Conservation (phyloP, 2,888 invertebrate genomes). For the Polydrusus cervinus region DNA sequence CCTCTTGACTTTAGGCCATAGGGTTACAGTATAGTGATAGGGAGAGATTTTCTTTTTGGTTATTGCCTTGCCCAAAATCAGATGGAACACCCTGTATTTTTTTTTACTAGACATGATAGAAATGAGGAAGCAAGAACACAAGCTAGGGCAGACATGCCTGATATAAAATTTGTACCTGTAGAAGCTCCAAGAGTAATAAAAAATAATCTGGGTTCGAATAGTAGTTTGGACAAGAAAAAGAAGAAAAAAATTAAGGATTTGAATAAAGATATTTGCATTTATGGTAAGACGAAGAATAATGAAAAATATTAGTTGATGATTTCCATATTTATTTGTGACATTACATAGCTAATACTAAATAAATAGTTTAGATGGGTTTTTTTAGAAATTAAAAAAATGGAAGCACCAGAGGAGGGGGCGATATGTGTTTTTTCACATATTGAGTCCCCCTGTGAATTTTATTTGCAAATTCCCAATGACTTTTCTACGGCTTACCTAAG, state of each 20-base stretch:
- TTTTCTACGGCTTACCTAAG: slow-evolving; percentile 15
- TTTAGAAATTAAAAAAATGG: slow-evolving; percentile 51
- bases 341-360: no score
- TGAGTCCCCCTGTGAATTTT: slow-evolving; percentile 61
- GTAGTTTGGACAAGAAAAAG: background rate
- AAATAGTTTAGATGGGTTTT: background rate
- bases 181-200: slow-evolving; percentile 41
- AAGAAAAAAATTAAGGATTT: slow-evolving; percentile 43
- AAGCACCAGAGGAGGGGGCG: slow-evolving; percentile 44
- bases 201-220: slow-evolving; percentile 40
- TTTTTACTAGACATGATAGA: slow-evolving; percentile 26
- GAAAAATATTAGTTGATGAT: no score
- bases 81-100: no score
- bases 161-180: slow-evolving; percentile 48
- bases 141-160: slow-evolving; percentile 32
- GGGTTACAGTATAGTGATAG: no score
- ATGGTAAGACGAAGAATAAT: slow-evolving; percentile 32
- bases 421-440: slow-evolving; percentile 59
- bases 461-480: slow-evolving; percentile 59
- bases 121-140: slow-evolving; percentile 35
- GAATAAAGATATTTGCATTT: slow-evolving; percentile 32
- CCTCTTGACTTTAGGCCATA: no score
- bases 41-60: no score
- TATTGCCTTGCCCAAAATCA: no score
- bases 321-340: no score